Conservation (phyloP, 2,888 invertebrate species). For the Protonemura montana region DNA sequence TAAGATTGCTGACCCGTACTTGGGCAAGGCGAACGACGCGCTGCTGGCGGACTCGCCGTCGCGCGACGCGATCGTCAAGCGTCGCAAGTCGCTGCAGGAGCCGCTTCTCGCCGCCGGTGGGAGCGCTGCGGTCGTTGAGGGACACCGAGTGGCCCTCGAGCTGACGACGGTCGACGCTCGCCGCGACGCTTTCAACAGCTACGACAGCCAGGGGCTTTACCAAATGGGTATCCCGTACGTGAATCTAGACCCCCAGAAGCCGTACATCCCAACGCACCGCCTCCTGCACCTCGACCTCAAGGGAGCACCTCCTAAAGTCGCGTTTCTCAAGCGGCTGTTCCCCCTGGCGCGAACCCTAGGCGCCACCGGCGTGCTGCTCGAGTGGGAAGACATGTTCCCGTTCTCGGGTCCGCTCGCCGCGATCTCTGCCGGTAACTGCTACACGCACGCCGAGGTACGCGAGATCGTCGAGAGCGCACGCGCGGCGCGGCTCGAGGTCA, state of each 20-base stretch:
- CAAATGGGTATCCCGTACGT: conserved; percentile 60
- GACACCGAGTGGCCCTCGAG: conserved; percentile 23
- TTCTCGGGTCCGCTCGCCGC: conserved; percentile 67
- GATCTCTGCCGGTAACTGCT: conserved; percentile 68
- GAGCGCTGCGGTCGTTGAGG: background rate
- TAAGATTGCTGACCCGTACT: conserved; percentile 7
- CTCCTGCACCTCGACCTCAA: conserved; percentile 77
- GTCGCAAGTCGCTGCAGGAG: conserved; percentile 37
- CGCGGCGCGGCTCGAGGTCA: conserved; percentile 69
- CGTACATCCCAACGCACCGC: conserved; percentile 63
- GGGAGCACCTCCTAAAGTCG: conserved; percentile 75
- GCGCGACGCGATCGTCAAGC: background rate
- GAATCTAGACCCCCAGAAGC: conserved; percentile 57
- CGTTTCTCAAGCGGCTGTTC: conserved; percentile 67
- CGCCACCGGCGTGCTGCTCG: conserved; percentile 76
- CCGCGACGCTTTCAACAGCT: conserved; percentile 39
- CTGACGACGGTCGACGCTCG: conserved; percentile 30
- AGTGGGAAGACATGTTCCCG: conserved; percentile 87
- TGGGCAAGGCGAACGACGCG: background rate
- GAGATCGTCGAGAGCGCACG: conserved; percentile 64
- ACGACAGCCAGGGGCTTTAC: conserved; percentile 51
- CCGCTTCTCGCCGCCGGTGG: background rate
- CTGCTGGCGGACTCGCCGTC: conserved; percentile 21
- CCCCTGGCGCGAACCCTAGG: conserved; percentile 68
- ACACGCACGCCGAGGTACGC: conserved; percentile 63